These are phyloP conservation scores for Holocentrus rufus DNA, from an alignment of 2,797 vertebrate species.

Conservation along the genomic window DNA sequence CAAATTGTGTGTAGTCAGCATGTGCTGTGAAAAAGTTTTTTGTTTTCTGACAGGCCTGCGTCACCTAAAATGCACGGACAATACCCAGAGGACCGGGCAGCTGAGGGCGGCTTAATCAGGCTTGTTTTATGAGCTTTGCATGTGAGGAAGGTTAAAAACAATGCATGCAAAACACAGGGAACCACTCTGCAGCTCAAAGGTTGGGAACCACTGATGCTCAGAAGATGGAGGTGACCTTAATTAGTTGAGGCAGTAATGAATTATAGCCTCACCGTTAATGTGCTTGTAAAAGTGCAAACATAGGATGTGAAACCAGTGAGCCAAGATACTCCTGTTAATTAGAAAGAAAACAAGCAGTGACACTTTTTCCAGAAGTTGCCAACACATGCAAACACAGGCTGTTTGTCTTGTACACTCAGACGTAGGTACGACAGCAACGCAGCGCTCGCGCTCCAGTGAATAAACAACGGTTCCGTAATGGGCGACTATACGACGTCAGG, in stretches of 20 bases:
- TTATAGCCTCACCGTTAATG: constrained; percentile 22
- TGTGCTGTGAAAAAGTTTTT: neutral
- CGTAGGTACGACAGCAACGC: neutral
- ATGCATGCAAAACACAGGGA: neutral
- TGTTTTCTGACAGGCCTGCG: neutral
- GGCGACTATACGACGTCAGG: too few species aligned
- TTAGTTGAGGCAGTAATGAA: constrained; percentile 30
- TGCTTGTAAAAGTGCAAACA: constrained; percentile 43
- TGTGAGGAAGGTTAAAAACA: neutral
- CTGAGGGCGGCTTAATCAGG: neutral
- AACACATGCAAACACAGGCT: constrained; percentile 20
- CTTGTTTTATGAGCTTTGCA: neutral
- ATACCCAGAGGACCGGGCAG: neutral
- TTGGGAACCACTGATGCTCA: neutral
- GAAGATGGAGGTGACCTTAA: constrained; percentile 30
- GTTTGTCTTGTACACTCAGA: constrained; percentile 20
- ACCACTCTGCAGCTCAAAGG: neutral
- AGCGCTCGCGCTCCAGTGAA: neutral
- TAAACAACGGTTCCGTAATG: constrained; percentile 15
- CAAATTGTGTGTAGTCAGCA: constrained; percentile 36
- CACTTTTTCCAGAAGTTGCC: constrained; percentile 4
- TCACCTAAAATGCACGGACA: constrained; percentile 3
- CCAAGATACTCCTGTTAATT: constrained; percentile 37
- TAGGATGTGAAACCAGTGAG: constrained; percentile 40
- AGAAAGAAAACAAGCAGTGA: neutral